Conservation (phyloP, 2,797 vertebrate genomes). For the Ambastaia sidthimunki region DNA sequence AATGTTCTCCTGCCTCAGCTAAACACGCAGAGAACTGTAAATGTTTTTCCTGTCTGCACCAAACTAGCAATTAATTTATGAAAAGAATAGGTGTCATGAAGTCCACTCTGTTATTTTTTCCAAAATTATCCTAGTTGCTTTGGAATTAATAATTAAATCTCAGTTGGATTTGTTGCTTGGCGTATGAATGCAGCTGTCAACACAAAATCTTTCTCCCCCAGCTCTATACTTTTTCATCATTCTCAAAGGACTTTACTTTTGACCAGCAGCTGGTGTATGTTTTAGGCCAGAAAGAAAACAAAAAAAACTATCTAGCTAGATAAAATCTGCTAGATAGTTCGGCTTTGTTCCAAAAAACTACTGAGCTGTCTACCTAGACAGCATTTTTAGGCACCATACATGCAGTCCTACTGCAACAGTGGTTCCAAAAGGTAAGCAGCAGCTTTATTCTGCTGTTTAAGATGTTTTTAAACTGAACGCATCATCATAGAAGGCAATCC, state of each 20-base stretch:
- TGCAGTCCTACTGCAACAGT: not conserved
- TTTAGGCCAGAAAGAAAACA: constrained; percentile 5
- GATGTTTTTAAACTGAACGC: too few relatives aligned
- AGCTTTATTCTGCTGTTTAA: too few relatives aligned
- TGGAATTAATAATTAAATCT: constrained; percentile 24
- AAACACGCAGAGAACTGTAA: too few relatives aligned
- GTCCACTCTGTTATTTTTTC: constrained; percentile 29
- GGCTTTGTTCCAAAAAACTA: not conserved
- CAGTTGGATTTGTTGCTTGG: constrained; percentile 11
- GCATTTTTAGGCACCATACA: not conserved
- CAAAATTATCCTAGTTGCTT: constrained; percentile 32
- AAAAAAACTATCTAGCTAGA: not conserved
- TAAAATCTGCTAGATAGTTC: not conserved
- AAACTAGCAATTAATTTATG: constrained; percentile 22
- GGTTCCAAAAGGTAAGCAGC: too few relatives aligned
- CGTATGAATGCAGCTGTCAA: constrained; percentile 24
- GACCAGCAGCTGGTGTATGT: constrained; percentile 13
- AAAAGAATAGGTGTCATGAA: constrained; percentile 16
- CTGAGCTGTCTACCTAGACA: not conserved
- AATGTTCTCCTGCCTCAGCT: too few relatives aligned
- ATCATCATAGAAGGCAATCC: not conserved
- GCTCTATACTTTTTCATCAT: not conserved
- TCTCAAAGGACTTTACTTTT: constrained; percentile 8
- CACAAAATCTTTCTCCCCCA: constrained; percentile 17
- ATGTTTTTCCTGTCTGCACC: constrained; percentile 3